Evolutionary conservation across 2,888 invertebrate genomes (phyloP).

Genomic region (Lapara coniferarum): DNA sequence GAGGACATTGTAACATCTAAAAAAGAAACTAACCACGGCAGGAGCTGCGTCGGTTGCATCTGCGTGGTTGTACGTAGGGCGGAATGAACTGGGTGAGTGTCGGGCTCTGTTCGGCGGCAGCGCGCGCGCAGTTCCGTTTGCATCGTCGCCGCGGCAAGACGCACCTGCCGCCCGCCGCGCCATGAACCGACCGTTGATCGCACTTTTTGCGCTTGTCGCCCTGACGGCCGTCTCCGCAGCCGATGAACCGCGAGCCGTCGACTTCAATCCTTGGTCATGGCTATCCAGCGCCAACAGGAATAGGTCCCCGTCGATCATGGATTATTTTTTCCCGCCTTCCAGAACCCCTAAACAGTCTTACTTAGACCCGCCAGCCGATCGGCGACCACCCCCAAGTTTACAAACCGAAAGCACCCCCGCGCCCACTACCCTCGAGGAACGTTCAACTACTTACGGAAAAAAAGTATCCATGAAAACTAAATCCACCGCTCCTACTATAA

Average conservation of each 20-base stretch:
- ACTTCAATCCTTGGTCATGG: slow-evolving; percentile 81
- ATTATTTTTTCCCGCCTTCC: slow-evolving; percentile 80
- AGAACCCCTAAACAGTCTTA: slow-evolving; percentile 79
- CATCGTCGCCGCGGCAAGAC: slow-evolving; percentile 76
- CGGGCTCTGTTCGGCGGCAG: slow-evolving; percentile 52
- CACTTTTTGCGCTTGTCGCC: slow-evolving; percentile 72
- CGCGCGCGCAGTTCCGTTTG: slow-evolving; percentile 77
- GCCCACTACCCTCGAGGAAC: slow-evolving; percentile 68
- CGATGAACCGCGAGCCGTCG: slow-evolving; percentile 69
- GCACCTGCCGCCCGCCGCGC: slow-evolving; percentile 73
- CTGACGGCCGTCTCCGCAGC: slow-evolving; percentile 54
- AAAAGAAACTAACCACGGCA: slow-evolving; percentile 31
- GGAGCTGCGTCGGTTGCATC: slow-evolving; percentile 52
- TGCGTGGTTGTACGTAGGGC: slow-evolving; percentile 61
- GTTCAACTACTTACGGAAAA: slow-evolving; percentile 65
- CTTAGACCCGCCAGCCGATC: slow-evolving; percentile 72
- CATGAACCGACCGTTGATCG: slow-evolving; percentile 68
- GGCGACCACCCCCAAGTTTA: slow-evolving; percentile 62
- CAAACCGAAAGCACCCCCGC: slow-evolving; percentile 59
- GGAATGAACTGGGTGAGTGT: slow-evolving; percentile 64
- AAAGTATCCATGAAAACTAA: slow-evolving; percentile 73
- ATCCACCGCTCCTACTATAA: slow-evolving; percentile 65
- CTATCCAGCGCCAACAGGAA: slow-evolving; percentile 67
- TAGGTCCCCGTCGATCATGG: slow-evolving; percentile 78
- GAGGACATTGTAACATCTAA: slow-evolving; percentile 5